Evolutionary conservation across 1,140 invertebrate species (phyloP).

Genomic region (Papilio glaucus): DNA sequence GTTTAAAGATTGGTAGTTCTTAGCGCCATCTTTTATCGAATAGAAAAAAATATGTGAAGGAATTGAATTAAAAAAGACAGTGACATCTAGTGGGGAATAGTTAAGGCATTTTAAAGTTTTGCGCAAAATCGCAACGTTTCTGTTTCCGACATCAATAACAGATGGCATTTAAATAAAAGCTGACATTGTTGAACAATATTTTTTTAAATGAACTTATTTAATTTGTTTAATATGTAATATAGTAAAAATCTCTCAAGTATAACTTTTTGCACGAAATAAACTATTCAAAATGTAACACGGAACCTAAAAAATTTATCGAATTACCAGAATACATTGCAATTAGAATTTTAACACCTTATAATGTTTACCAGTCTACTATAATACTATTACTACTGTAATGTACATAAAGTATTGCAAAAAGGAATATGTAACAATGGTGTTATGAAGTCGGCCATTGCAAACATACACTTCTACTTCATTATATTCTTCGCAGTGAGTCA

Average conservation of each 20-base stretch:
- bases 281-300: too few relatives aligned
- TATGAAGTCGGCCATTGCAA: background rate
- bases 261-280: too few relatives aligned
- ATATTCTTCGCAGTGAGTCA: background rate
- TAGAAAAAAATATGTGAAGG: constrained; percentile 18
- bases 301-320: background rate
- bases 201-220: too few relatives aligned
- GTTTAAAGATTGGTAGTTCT: background rate
- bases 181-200: too few relatives aligned
- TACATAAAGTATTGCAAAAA: constrained; percentile 2
- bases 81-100: constrained; percentile 23
- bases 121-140: background rate
- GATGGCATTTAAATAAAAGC: background rate
- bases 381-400: background rate
- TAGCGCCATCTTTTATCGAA: constrained; percentile 44
- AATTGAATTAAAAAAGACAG: background rate
- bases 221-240: too few relatives aligned
- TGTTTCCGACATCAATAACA: background rate
- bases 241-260: too few relatives aligned
- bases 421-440: constrained; percentile 9
- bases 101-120: background rate
- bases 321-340: background rate
- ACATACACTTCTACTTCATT: background rate
- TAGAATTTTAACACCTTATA: background rate
- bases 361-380: background rate